Evolutionary conservation across 1,140 invertebrate species (phyloP), one percentile per base, ranked within the genome.

Genomic region (Trinorchestia longiramus): DNA sequence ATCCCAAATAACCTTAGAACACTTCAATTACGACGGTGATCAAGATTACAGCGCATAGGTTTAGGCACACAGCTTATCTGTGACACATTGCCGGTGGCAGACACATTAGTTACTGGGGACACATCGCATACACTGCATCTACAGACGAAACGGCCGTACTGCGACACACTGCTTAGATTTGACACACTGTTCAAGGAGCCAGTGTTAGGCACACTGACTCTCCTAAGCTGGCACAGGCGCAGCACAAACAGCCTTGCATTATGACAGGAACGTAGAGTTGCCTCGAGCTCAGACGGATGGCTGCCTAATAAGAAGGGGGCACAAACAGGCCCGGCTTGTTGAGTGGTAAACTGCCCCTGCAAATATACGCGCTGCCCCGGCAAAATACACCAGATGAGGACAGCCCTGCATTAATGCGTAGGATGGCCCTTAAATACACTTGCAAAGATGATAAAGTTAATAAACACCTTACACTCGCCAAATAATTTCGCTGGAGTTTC

Each of bases 221-320:
- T 77, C 62, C 62, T 77, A 36, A 77, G 62, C 62, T 77, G 62
- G 62, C 62, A 77, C 62, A 28, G 62, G 62, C 62, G 62, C 62
- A 77, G 62, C 62, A 77, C 62, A 77, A 77, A 77, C 62, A 77
- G 62, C 62, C 62, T 77, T 77, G 62, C 62, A 77, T 77, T 53
- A 36, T 77, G 62, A 77, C 62, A 77, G 15, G 62, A 36, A 36
- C 62, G 62, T 28, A 19, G 28, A 77, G 62, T 77, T 28, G 62
- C 62, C 62, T 77, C 62, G 47, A 19, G 47, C 47, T 53, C 6
- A 77, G 62, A 77, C 62, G 36, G 62, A 77, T 28, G 62, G 62
- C 11, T 28, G 62, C 62, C 11, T 77, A 77, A 77, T 77, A 77
- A 77, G 62, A 77, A 77, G 62, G 62, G 47, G 62, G 62, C 62